phyloP scores from a whole-genome alignment of 2,888 invertebrate species.

The Prenolepis imparis region DNA sequence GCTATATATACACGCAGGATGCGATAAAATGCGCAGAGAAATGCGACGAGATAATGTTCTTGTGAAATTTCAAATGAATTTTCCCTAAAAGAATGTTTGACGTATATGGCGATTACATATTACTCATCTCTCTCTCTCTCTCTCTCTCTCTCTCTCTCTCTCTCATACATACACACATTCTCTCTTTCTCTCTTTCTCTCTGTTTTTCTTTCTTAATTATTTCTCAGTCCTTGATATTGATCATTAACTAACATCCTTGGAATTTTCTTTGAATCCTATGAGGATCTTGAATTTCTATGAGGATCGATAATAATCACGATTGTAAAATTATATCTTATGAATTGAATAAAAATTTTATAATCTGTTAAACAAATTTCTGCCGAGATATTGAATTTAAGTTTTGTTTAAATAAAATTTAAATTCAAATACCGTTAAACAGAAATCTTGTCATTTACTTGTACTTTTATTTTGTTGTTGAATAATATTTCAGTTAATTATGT shows the following conservation, averaged over 20 bases:
- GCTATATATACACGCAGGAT: slow-evolving; percentile 46
- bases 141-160: not conserved
- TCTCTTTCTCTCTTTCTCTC: not conserved
- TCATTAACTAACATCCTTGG: not conserved
- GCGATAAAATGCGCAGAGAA: slow-evolving; percentile 19
- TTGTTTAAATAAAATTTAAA: not conserved
- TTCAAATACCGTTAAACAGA: not conserved
- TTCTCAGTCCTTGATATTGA: not conserved
- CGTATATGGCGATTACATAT: not conserved
- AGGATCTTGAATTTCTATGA: not conserved
- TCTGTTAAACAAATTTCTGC: not conserved
- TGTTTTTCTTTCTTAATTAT: not conserved
- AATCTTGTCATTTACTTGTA: not conserved
- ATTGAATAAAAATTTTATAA: not conserved
- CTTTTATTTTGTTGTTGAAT: not conserved
- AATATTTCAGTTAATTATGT: not conserved
- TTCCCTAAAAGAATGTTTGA: not conserved
- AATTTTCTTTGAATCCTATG: not conserved
- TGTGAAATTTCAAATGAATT: not conserved
- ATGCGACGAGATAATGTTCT: not conserved
- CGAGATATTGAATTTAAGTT: too few relatives aligned
- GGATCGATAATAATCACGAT: not conserved
- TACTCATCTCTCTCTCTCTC: not conserved
- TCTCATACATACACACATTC: too few relatives aligned
- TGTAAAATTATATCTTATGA: not conserved